phyloP scores from a whole-genome alignment of 2,888 invertebrate genomes.

The Cephalotes varians region DNA sequence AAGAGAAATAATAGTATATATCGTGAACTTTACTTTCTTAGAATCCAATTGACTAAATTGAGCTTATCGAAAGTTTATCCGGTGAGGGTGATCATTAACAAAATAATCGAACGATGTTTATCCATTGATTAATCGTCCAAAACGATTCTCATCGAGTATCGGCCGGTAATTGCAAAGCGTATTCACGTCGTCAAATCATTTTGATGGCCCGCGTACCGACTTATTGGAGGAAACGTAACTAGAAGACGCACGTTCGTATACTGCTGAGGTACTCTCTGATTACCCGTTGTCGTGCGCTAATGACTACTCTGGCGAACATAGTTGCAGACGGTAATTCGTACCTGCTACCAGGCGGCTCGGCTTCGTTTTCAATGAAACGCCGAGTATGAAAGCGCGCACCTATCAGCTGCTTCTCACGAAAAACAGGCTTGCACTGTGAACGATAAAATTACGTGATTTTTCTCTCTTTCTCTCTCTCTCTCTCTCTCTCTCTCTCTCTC shows the following conservation, averaged over 20 bases:
- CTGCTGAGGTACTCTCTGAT: conserved; percentile 54
- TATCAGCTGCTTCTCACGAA: conserved; percentile 56
- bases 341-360: conserved; percentile 60
- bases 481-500: not conserved
- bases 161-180: conserved; percentile 45
- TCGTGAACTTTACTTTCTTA: no score
- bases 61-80: not conserved
- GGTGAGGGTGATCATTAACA: not conserved
- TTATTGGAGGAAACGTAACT: conserved; percentile 55
- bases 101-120: conserved; percentile 38
- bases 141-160: conserved; percentile 34
- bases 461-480: not conserved
- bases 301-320: conserved; percentile 57
- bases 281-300: conserved; percentile 61
- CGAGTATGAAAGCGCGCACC: conserved; percentile 53
- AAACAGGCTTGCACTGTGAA: conserved; percentile 43
- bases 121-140: conserved; percentile 42
- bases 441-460: conserved; percentile 34
- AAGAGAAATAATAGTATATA: not conserved
- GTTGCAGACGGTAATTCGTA: conserved; percentile 62
- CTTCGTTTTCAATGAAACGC: conserved; percentile 63
- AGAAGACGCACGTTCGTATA: conserved; percentile 48
- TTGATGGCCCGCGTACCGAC: conserved; percentile 42
- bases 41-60: not conserved
- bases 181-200: conserved; percentile 51